Percentiles rank a stretch among this genome's conserved stretches.
These are phyloP conservation scores for Holacanthus passer DNA, from an alignment of 2,113 vertebrate species.

Conservation along the genomic window DNA sequence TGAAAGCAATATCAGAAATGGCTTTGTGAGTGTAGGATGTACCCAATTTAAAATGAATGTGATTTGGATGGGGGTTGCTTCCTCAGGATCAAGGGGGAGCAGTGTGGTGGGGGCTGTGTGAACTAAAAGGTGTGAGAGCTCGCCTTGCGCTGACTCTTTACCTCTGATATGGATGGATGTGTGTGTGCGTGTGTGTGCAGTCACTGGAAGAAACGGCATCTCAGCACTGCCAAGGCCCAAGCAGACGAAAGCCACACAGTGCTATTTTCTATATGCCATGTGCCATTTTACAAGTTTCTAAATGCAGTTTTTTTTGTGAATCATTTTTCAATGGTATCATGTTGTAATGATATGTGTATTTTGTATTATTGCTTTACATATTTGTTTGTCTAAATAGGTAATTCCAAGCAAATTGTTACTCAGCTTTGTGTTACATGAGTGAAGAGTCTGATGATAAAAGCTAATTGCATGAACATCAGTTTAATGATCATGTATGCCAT, in stretches of 20 bases:
- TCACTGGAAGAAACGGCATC: neutral
- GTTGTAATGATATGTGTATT: neutral
- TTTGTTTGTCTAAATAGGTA: neutral
- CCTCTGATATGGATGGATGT: neutral
- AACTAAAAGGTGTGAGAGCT: constrained; percentile 7
- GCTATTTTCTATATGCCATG: neutral
- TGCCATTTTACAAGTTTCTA: neutral
- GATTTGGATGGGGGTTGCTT: constrained; percentile 46
- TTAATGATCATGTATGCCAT: neutral
- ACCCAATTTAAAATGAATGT: constrained; percentile 64
- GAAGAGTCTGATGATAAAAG: neutral
- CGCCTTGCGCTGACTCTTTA: constrained; percentile 1
- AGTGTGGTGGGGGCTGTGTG: neutral
- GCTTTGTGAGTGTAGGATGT: constrained; percentile 57
- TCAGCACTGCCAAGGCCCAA: neutral
- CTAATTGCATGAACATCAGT: too few species aligned
- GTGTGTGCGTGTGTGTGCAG: neutral
- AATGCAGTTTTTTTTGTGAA: neutral
- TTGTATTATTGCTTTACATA: neutral
- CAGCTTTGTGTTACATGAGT: neutral
- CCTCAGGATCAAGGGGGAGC: constrained; percentile 13
- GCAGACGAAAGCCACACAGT: neutral
- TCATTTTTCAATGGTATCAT: neutral
- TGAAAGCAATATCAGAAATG: constrained; percentile 66
- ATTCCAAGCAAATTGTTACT: neutral